Evolutionary conservation across 2,888 invertebrate species (phyloP).

Genomic region (Tenthredo livida): DNA sequence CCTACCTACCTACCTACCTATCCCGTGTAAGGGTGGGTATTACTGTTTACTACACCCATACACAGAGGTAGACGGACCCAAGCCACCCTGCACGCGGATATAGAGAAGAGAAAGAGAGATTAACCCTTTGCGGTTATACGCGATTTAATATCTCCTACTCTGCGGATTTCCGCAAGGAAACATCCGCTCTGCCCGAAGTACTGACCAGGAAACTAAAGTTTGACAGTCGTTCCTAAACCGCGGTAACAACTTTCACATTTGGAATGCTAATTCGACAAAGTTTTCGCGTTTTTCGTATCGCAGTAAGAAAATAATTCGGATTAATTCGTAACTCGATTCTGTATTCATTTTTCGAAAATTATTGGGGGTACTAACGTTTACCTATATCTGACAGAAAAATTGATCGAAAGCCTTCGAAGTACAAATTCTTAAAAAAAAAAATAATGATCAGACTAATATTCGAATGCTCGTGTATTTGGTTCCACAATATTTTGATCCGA

Average conservation of each 20-base stretch:
- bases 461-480: too few species aligned
- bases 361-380: too few species aligned
- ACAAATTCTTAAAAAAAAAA: too few species aligned
- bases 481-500: background rate
- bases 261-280: background rate
- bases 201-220: constrained; percentile 23
- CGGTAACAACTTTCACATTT: background rate
- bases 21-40: background rate
- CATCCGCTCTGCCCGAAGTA: background rate
- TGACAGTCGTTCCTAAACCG: background rate
- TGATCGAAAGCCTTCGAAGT: too few species aligned
- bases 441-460: too few species aligned
- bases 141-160: constrained; percentile 73
- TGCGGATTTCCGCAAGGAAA: constrained; percentile 25
- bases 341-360: background rate
- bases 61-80: background rate
- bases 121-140: constrained; percentile 70
- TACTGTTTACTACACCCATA: constrained; percentile 10
- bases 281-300: background rate
- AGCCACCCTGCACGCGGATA: background rate
- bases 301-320: background rate
- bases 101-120: constrained; percentile 61
- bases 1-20: background rate
- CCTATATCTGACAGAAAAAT: too few species aligned
- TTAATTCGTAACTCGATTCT: background rate